Percentiles rank a stretch among this genome's conserved stretches.
These are phyloP conservation scores for Stictocephala bisonia DNA, from an alignment of 2,888 invertebrate genomes.

Conservation along the genomic window DNA sequence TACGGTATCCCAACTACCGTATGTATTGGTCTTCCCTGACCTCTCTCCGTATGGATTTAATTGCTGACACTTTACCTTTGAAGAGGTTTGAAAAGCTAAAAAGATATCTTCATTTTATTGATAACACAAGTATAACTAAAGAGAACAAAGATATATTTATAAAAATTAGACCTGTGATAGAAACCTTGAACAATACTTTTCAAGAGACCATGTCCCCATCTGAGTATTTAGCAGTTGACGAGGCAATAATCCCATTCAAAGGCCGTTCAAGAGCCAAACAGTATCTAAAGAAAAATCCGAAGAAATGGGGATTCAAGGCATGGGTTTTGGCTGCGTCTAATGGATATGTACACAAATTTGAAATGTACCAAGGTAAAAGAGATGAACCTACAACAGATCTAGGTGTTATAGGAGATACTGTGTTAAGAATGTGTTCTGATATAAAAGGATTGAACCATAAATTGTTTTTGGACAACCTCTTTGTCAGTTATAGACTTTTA, in stretches of 20 bases:
- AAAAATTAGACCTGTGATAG: conserved; percentile 25
- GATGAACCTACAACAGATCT: neutral
- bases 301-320: conserved; percentile 37
- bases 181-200: conserved; percentile 45
- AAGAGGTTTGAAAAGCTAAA: conserved; percentile 52
- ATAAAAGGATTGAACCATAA: conserved; percentile 3
- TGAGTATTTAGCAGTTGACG: conserved; percentile 52
- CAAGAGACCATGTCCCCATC: conserved; percentile 45
- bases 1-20: too few relatives aligned
- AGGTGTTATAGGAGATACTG: conserved; percentile 1
- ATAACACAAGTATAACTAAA: conserved; percentile 21
- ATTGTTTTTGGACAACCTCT: neutral
- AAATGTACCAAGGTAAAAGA: conserved; percentile 28
- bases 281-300: conserved; percentile 48
- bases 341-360: conserved; percentile 18
- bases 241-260: conserved; percentile 55
- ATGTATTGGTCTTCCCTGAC: too few relatives aligned
- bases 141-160: neutral
- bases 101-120: conserved; percentile 49
- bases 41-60: too few relatives aligned
- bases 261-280: conserved; percentile 51
- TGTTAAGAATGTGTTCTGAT: conserved; percentile 11
- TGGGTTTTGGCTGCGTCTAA: conserved; percentile 8
- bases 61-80: too few relatives aligned
- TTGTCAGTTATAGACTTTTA: too few relatives aligned